A percentile compares a stretch with the other conserved stretches of the same genome.
These are phyloP conservation scores for Drosophila cognata DNA, from an alignment of 2,888 invertebrate species.

Conservation along the genomic window DNA sequence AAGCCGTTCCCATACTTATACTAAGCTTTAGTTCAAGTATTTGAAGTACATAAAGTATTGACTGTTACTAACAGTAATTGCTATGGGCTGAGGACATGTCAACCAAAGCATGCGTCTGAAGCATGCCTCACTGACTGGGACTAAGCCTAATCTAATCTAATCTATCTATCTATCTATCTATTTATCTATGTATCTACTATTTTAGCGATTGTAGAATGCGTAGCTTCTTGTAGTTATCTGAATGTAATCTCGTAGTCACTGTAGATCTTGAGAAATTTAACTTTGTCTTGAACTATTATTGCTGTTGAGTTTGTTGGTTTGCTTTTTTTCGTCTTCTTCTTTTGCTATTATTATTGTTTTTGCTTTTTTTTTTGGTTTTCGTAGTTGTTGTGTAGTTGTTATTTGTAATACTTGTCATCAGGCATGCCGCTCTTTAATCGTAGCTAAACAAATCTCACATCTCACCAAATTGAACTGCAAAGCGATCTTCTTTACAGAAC, in stretches of 20 bases:
- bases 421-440: slow-evolving; percentile 52
- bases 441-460: slow-evolving; percentile 37
- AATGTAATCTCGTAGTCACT: slow-evolving; percentile 8
- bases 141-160: neutral
- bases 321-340: slow-evolving; percentile 1
- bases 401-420: slow-evolving; percentile 38
- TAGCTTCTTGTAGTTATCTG: neutral
- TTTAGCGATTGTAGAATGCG: neutral
- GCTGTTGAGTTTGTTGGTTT: slow-evolving; percentile 1
- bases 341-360: slow-evolving; percentile 9
- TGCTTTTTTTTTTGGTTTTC: slow-evolving; percentile 1
- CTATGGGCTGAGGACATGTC: neutral
- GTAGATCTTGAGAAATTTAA: neutral
- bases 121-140: slow-evolving; percentile 4
- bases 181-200: neutral
- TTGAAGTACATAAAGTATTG: slow-evolving; percentile 20
- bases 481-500: slow-evolving; percentile 10
- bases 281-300: slow-evolving; percentile 5
- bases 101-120: slow-evolving; percentile 3
- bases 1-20: slow-evolving; percentile 16
- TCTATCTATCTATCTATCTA: neutral
- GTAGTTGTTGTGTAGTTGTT: slow-evolving; percentile 24
- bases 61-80: slow-evolving; percentile 6
- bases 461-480: slow-evolving; percentile 40
- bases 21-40: slow-evolving; percentile 34